Base-by-base conservation (phyloP, 2,888 invertebrate species). In the Chironomus riparius region DNA sequence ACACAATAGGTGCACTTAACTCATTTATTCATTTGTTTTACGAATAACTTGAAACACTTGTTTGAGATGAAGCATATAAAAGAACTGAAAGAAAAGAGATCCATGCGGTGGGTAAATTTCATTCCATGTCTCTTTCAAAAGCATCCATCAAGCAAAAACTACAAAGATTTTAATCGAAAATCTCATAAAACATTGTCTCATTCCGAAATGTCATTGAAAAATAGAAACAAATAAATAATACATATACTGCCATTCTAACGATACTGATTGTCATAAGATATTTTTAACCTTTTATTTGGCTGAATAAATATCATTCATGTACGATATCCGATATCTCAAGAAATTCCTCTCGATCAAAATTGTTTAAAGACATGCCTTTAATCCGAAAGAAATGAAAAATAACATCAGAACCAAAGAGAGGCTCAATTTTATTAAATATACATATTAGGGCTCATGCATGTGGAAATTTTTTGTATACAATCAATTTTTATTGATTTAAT, bases 31-130 rank as follows among this genome's bases (percentile, higher is more conserved):
- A 38, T 38, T 38, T 38, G 38, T 38, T 38, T 38, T 38, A 38
- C 38, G 38, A 38, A 38, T 38, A 38, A 18, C 56, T 56, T 7
- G 56, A 56, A 7, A 56, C 56, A 56, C 56, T 56, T 56, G 56
- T 56, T 18, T 18, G 15, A 5, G 56, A 56, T 56, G 56, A 50
- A 15, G 15, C 18, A 18, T 6, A 6, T 15, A 15, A 56, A 15
- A 6, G 15, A 56, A 38, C 2, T 38, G 15, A 56, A 6, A 56
- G 15, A 56, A 56, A 5, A 3, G 28, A 50, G n/a, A 62, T 62
- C 76, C 68, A 69, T 76, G 76, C 69, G 76, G 76, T 76, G 69
- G 76, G 76, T 76, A 74, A 74, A 62, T 71, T 21, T 21, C 38
- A 38, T 10, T 38, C 1, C 10, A 38, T 38, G 38, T 38, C 38